Evolutionary conservation across 1,140 invertebrate genomes (phyloP).

Genomic region (Hylyphantes graminicola): DNA sequence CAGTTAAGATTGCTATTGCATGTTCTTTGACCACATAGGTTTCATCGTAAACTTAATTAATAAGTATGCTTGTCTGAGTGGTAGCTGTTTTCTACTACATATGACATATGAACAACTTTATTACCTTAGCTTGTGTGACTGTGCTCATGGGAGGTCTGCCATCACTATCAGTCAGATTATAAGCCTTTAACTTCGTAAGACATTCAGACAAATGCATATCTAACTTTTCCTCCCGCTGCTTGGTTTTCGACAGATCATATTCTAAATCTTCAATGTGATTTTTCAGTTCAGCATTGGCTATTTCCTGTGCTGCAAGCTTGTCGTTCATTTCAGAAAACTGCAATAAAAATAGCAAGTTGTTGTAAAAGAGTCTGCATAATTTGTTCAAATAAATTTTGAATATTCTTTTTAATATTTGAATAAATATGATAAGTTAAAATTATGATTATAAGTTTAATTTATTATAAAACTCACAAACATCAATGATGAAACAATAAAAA

Average conservation of each 20-base stretch:
- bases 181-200: conserved; percentile 84
- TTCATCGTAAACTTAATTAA: too few species aligned
- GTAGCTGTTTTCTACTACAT: too few species aligned
- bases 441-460: too few species aligned
- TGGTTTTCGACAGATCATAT: conserved; percentile 91
- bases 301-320: conserved; percentile 89
- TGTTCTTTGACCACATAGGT: too few species aligned
- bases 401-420: too few species aligned
- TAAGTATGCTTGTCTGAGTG: too few species aligned
- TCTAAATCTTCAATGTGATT: conserved; percentile 96
- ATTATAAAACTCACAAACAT: too few species aligned
- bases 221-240: conserved; percentile 81
- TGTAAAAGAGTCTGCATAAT: not conserved
- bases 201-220: conserved; percentile 90
- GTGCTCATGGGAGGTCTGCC: conserved; percentile 52
- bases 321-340: conserved; percentile 91
- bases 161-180: conserved; percentile 58
- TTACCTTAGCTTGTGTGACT: conserved; percentile 58
- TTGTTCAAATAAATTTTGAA: not conserved
- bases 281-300: conserved; percentile 91
- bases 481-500: not conserved
- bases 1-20: too few species aligned
- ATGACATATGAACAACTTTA: too few species aligned
- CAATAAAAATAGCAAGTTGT: conserved; percentile 37
- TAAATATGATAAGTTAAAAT: too few species aligned